Percentiles rank a stretch among this genome's conserved stretches.
Evolutionary conservation across 2,113 vertebrate species (phyloP).

Genomic region (Procapra przewalskii): DNA sequence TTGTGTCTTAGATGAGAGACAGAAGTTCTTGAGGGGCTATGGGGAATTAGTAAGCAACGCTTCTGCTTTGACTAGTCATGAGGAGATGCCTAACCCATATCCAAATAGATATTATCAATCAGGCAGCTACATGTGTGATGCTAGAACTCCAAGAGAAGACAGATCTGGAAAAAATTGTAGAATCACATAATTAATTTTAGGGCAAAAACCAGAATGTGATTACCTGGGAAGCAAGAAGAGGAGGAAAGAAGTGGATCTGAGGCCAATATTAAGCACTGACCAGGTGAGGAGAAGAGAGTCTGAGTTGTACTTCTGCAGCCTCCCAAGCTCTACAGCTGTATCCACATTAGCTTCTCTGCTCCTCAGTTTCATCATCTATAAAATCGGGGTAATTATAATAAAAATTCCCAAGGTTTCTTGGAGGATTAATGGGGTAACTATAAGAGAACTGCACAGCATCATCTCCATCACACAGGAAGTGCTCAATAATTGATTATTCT

Average conservation of each 20-base stretch:
- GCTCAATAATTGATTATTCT: not conserved
- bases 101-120: not conserved
- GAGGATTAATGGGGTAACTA: not conserved
- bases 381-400: not conserved
- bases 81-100: not conserved
- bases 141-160: not conserved
- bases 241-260: not conserved
- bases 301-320: not conserved
- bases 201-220: not conserved
- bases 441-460: not conserved
- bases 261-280: not conserved
- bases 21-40: not conserved
- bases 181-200: not conserved
- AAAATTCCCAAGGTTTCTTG: not conserved
- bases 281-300: not conserved
- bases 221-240: not conserved
- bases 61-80: not conserved
- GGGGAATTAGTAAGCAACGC: not conserved
- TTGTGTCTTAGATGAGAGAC: not conserved
- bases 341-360: not conserved
- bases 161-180: not conserved
- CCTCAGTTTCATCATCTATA: not conserved
- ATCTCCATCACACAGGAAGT: not conserved
- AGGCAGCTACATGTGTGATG: not conserved
- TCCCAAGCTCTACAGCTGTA: not conserved